phyloP scores from a whole-genome alignment of 2,888 invertebrate species.

The Malacosoma neustria region DNA sequence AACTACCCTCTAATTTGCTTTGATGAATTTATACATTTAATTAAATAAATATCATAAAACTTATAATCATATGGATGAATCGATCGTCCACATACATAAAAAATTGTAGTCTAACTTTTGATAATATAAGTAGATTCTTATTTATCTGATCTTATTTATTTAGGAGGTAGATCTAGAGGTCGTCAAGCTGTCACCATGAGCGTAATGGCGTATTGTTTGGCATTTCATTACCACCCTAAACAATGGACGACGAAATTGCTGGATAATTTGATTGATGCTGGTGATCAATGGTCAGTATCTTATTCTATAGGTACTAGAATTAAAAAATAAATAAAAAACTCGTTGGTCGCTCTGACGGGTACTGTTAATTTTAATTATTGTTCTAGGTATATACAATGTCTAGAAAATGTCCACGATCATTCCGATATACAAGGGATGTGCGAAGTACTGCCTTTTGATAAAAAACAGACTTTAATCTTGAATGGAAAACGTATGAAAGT shows the following conservation, averaged over 20 bases:
- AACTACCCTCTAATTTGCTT: too few species aligned
- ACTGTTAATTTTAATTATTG: neutral
- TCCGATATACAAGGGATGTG: constrained; percentile 60
- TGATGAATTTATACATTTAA: too few species aligned
- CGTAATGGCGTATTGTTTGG: constrained; percentile 74
- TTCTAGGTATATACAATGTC: constrained; percentile 50
- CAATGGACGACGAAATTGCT: constrained; percentile 77
- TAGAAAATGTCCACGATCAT: constrained; percentile 64
- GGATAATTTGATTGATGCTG: constrained; percentile 73
- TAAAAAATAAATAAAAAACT: too few species aligned
- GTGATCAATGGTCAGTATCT: constrained; percentile 63
- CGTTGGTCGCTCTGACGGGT: too few species aligned
- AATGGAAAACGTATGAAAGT: constrained; percentile 60
- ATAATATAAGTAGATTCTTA: too few species aligned
- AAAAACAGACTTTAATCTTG: constrained; percentile 47
- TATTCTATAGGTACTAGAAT: too few species aligned
- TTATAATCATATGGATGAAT: too few species aligned
- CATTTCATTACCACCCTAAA: constrained; percentile 73
- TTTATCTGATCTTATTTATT: too few species aligned
- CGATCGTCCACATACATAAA: too few species aligned
- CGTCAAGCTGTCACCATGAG: constrained; percentile 75
- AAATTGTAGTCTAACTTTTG: too few species aligned
- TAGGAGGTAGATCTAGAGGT: constrained; percentile 49
- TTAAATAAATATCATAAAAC: too few species aligned
- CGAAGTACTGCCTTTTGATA: constrained; percentile 61